Conservation (phyloP, 2,888 invertebrate genomes). For the Tetrapedia diversipes region DNA sequence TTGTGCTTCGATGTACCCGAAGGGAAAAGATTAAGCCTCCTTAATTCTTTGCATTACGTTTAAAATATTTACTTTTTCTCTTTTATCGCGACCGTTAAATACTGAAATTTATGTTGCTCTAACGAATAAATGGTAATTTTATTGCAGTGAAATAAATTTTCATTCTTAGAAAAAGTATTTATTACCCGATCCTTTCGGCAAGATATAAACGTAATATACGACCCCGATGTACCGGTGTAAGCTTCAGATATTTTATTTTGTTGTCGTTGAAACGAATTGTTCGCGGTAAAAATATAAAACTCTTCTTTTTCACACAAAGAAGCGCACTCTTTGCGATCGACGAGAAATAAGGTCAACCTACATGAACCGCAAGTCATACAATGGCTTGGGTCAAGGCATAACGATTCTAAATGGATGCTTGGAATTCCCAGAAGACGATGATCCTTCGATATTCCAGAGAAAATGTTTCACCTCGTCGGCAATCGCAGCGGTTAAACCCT, state of each 20-base stretch:
- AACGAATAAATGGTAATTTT: neutral
- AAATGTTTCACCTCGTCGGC: slow-evolving; percentile 24
- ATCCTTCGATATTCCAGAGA: slow-evolving; percentile 2
- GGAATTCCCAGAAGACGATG: slow-evolving; percentile 29
- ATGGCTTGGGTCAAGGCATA: slow-evolving; percentile 46
- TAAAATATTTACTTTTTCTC: neutral
- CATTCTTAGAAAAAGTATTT: neutral
- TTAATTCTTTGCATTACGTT: slow-evolving; percentile 11
- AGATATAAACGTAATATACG: neutral
- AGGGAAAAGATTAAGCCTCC: slow-evolving; percentile 27
- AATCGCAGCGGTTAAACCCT: slow-evolving; percentile 14
- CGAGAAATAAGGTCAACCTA: slow-evolving; percentile 35
- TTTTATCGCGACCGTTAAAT: neutral
- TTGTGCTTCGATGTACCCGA: slow-evolving; percentile 28
- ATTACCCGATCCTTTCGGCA: neutral
- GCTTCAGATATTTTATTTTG: neutral
- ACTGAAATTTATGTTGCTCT: neutral
- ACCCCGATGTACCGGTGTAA: too few relatives aligned
- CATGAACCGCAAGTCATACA: slow-evolving; percentile 33
- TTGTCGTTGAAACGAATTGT: neutral
- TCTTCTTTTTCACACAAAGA: slow-evolving; percentile 15
- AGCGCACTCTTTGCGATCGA: slow-evolving; percentile 21
- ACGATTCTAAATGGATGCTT: slow-evolving; percentile 52
- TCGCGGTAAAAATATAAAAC: neutral
- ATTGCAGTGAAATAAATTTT: neutral